Conservation (phyloP, 2,113 vertebrate species). For the Sitta europaea region DNA sequence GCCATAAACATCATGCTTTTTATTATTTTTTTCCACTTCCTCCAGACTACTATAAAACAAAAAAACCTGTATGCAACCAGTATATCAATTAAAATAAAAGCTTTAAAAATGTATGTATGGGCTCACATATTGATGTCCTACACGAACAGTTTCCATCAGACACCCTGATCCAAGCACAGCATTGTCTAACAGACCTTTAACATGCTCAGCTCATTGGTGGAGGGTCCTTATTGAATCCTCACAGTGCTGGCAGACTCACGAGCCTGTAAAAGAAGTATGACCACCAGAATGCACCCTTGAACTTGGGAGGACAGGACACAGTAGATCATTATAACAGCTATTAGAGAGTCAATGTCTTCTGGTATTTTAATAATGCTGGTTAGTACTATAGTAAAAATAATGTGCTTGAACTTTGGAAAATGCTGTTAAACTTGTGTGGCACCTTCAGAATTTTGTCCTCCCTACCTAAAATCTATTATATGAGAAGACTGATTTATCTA, state of each 20-base stretch:
- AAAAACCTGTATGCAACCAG: background rate
- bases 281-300: background rate
- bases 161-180: background rate
- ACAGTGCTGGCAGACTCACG: background rate
- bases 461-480: background rate
- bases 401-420: slow-evolving; percentile 47
- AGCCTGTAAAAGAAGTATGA: background rate
- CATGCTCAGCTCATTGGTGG: fast-evolving
- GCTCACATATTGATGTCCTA: background rate
- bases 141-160: background rate
- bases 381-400: slow-evolving; percentile 19
- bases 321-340: background rate
- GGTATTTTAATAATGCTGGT: background rate
- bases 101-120: background rate
- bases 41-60: background rate
- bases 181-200: background rate
- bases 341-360: background rate
- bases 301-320: background rate
- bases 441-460: background rate
- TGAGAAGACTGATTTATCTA: background rate
- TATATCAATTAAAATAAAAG: background rate
- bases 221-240: background rate
- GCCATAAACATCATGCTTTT: background rate
- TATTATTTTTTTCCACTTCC: background rate
- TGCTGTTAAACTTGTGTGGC: background rate